Conservation (phyloP, 2,797 vertebrate species). For the Peromyscus nudipes region DNA sequence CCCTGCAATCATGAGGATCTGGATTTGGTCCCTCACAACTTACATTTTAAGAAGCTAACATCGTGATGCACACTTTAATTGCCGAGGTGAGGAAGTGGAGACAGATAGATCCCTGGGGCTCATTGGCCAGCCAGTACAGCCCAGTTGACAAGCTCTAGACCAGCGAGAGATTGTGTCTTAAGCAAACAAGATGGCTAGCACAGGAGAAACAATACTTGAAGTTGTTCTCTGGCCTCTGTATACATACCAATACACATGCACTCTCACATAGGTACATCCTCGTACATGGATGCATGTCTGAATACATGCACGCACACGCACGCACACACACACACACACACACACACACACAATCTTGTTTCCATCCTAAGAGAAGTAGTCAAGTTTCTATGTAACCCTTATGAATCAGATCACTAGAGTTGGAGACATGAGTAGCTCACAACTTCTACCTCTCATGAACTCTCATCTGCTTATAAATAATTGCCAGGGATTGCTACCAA, state of each 20-base stretch:
- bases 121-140: background rate
- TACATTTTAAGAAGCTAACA: background rate
- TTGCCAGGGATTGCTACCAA: background rate
- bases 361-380: background rate
- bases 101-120: background rate
- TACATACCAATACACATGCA: background rate
- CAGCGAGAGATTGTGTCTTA: background rate
- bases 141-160: background rate
- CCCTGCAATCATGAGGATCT: background rate
- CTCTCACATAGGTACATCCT: background rate
- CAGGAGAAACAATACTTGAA: background rate
- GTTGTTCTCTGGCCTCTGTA: background rate
- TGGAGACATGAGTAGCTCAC: background rate
- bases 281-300: background rate
- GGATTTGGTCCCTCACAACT: background rate
- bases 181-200: background rate
- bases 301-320: background rate
- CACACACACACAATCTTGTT: background rate
- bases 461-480: conserved; percentile 7
- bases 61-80: background rate
- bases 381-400: background rate
- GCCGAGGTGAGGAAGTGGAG: background rate
- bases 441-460: background rate
- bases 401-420: background rate
- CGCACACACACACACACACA: background rate